Evolutionary conservation across 2,888 invertebrate genomes (phyloP), one percentile per base, ranked within the genome.

Genomic region (Sphinx pinastri): DNA sequence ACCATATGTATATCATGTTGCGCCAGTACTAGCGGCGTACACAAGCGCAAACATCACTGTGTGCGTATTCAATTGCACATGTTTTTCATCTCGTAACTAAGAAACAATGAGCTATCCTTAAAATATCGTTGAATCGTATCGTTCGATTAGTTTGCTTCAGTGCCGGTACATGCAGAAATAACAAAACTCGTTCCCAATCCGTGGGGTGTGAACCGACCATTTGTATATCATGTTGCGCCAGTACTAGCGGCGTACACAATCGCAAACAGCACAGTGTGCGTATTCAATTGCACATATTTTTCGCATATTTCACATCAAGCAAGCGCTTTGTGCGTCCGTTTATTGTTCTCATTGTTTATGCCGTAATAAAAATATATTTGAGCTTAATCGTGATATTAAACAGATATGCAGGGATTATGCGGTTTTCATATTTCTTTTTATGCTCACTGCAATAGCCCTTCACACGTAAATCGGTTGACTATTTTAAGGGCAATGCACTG

Each of bases 271-370:
- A 63, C n/a, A 47, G 13, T 25, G 31, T 67, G 51, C 51, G 51
- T 51, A 52, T 67, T 67, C 67, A 31, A 51, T 31, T 54, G 25
- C 67, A 25, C 38, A 52, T 67, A 67, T 67, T 52, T 67, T 52
- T 31, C 52, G 45, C 58, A 59, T 47, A 47, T 63, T 49, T 63
- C 60, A 63, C 47, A 14, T 59, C 31, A 14, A 51, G 12, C 16
- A 55, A 55, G n/a, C 45, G 8, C 16, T 63, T 47, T 60, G 59
- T 60, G 12, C 47, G 47, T 60, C 47, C 47, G 47, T 47, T 59
- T 59, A 59, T 59, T 59, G 58, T 59, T 63, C 47, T 63, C 60
- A 13, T 63, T 63, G 47, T 63, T 63, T 63, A 63, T 63, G 16
- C 14, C 10, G 58, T 59, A 38, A 59, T 59, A 57, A 57, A 57